phyloP scores from a whole-genome alignment of 2,888 invertebrate genomes.

The Nemotelus pantherinus region DNA sequence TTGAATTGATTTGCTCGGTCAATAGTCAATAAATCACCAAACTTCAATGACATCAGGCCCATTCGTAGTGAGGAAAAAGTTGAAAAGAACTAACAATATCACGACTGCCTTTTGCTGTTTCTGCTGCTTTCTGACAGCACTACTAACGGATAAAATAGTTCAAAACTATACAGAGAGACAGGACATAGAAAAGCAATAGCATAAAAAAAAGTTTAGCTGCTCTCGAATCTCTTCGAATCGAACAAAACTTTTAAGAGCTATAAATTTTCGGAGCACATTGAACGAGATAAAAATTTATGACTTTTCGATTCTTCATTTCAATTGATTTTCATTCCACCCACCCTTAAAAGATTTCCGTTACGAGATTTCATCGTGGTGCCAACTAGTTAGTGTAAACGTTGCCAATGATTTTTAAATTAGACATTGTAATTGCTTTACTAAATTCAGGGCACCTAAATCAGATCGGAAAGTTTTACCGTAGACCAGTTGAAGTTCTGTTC shows the following conservation, averaged over 20 bases:
- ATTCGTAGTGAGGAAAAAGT: slow-evolving; percentile 18
- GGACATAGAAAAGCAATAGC: slow-evolving; percentile 14
- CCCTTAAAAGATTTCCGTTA: background rate
- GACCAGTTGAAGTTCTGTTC: too few relatives aligned
- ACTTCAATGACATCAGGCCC: slow-evolving; percentile 43
- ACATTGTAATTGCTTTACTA: too few relatives aligned
- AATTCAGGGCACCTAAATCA: too few relatives aligned
- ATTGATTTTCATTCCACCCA: slow-evolving; percentile 33
- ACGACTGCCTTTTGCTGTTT: slow-evolving; percentile 4
- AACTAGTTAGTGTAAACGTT: too few relatives aligned
- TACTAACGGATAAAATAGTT: slow-evolving; percentile 37
- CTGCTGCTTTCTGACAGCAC: slow-evolving; percentile 33
- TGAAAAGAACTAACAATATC: slow-evolving; percentile 38
- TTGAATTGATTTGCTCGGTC: slow-evolving; percentile 44
- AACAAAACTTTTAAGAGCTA: slow-evolving; percentile 43
- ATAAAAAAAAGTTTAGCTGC: slow-evolving; percentile 33
- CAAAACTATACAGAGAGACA: slow-evolving; percentile 25
- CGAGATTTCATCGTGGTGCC: background rate
- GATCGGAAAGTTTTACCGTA: too few relatives aligned
- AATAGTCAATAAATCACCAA: slow-evolving; percentile 43
- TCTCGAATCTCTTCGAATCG: too few relatives aligned
- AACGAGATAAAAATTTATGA: slow-evolving; percentile 47
- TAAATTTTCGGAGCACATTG: slow-evolving; percentile 46
- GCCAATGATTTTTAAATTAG: too few relatives aligned
- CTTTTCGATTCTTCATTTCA: slow-evolving; percentile 44